These are phyloP conservation scores for Boulengeromyrus knoepffleri DNA, from an alignment of 2,113 vertebrate genomes.

Conservation along the genomic window DNA sequence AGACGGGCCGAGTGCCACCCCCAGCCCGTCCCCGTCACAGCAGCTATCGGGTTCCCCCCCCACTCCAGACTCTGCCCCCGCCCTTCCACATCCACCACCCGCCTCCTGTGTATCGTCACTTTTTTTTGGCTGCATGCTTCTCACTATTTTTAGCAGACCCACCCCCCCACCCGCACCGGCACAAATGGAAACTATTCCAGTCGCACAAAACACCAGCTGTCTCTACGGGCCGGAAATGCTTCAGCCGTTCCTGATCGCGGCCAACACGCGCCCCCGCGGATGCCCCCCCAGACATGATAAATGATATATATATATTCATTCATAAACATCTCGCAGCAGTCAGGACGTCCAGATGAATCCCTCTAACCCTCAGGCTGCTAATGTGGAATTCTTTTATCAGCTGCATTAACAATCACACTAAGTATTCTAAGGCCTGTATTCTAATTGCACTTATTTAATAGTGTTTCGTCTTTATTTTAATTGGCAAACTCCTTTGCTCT, in stretches of 20 bases:
- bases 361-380: background rate
- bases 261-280: background rate
- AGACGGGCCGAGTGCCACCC: background rate
- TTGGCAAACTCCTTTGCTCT: background rate
- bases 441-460: background rate
- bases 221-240: background rate
- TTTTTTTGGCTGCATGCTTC: background rate
- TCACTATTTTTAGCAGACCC: conserved; percentile 6
- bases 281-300: background rate
- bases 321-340: conserved; percentile 11
- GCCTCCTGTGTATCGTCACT: background rate
- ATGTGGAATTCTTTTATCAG: background rate
- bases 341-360: background rate
- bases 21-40: background rate
- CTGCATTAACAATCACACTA: background rate
- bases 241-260: background rate
- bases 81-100: background rate
- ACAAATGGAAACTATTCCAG: conserved; percentile 6
- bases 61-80: background rate
- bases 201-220: conserved; percentile 12
- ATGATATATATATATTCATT: conserved; percentile 7
- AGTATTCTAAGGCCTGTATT: background rate
- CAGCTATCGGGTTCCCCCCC: background rate
- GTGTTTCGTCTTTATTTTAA: background rate
- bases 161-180: background rate